phyloP scores from a whole-genome alignment of 2,888 invertebrate species.

The Parasteatoda lunata region DNA sequence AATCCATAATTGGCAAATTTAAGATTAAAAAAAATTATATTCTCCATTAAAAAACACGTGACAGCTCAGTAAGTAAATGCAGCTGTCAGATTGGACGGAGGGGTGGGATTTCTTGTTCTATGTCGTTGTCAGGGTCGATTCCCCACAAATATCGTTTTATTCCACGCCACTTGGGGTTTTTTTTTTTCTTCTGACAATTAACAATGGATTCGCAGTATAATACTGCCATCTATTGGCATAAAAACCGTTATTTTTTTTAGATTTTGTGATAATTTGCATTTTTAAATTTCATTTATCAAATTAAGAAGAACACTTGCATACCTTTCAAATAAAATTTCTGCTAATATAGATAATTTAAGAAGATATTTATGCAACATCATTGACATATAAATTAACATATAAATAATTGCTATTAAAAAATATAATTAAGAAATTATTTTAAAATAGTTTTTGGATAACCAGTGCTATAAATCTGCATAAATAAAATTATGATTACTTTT shows the following conservation, averaged over 20 bases:
- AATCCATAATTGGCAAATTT: neutral
- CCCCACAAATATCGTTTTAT: constrained; percentile 47
- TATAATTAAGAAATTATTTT: no score
- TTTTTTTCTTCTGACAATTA: constrained; percentile 16
- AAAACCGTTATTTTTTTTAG: neutral
- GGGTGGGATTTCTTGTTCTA: constrained; percentile 29
- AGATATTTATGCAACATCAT: no score
- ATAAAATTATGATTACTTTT: no score
- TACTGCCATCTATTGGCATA: constrained; percentile 53
- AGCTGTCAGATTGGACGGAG: constrained; percentile 45
- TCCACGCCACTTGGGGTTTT: constrained; percentile 53
- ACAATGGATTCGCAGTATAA: constrained; percentile 19
- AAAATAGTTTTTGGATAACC: no score
- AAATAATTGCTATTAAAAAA: no score
- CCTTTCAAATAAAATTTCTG: no score
- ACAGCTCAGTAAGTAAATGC: constrained; percentile 39
- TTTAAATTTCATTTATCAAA: neutral
- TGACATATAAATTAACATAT: no score
- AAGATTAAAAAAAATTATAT: constrained; percentile 31
- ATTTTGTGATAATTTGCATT: neutral
- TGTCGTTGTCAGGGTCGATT: constrained; percentile 41
- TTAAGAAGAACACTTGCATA: no score
- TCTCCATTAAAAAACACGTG: constrained; percentile 38
- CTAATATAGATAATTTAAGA: no score
- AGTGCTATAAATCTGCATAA: no score